Percentiles rank a stretch among this genome's conserved stretches.
These are phyloP conservation scores for Eidolon dupreanum DNA, from an alignment of 2,797 vertebrate species.

Conservation along the genomic window DNA sequence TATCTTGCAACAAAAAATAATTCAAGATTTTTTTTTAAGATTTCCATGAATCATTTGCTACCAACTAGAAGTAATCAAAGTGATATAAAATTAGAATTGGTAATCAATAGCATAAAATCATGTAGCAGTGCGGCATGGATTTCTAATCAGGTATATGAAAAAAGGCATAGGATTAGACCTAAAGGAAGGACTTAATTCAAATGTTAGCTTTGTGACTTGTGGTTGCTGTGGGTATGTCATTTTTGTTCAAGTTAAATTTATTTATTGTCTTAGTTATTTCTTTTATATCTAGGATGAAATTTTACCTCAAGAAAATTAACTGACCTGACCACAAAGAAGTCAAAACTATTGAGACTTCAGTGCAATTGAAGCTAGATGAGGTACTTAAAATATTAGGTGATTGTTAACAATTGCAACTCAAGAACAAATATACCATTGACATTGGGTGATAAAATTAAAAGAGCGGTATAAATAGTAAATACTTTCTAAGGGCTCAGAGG, in stretches of 20 bases:
- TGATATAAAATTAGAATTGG: conserved; percentile 39
- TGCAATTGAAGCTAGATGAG: background rate
- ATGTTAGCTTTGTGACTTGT: conserved; percentile 14
- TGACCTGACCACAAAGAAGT: conserved; percentile 33
- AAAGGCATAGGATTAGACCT: background rate
- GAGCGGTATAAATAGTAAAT: background rate
- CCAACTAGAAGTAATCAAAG: conserved; percentile 9
- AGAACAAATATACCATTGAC: background rate
- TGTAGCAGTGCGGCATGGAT: background rate
- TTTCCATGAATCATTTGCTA: background rate
- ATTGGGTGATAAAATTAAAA: background rate
- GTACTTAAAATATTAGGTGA: conserved; percentile 4
- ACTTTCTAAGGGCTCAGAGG: background rate
- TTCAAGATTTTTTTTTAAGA: background rate
- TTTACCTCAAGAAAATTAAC: conserved; percentile 47
- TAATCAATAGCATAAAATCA: conserved; percentile 15
- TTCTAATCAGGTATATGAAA: background rate
- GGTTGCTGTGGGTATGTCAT: background rate
- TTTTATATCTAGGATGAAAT: background rate
- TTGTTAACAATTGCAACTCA: background rate
- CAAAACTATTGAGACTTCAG: background rate
- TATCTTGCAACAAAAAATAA: background rate
- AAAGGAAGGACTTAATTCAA: background rate
- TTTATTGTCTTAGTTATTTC: conserved; percentile 46
- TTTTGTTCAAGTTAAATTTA: conserved; percentile 33